Percentiles rank a stretch among this genome's conserved stretches.
Conservation (phyloP, 1,140 invertebrate species). For the Drosophila lacteicornis region DNA sequence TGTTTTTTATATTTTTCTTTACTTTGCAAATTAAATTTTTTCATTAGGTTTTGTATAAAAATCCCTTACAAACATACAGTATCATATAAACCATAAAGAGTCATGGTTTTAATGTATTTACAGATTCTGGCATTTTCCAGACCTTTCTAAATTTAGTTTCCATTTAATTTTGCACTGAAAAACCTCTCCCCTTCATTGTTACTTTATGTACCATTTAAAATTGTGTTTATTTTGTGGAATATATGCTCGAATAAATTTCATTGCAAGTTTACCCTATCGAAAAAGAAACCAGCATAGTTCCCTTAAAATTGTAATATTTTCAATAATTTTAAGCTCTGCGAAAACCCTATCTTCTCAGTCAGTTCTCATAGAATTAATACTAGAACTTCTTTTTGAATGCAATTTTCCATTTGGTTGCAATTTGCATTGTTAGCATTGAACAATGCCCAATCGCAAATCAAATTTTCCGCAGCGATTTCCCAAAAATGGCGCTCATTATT, state of each 20-base stretch:
- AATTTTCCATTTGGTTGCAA: constrained; percentile 14
- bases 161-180: neutral
- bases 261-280: neutral
- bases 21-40: neutral
- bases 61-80: too few species aligned
- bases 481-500: constrained; percentile 32
- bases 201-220: neutral
- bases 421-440: constrained; percentile 33
- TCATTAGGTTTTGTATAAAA: too few species aligned
- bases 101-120: too few species aligned
- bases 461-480: constrained; percentile 29
- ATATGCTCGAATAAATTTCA: constrained; percentile 2
- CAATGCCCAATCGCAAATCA: constrained; percentile 40
- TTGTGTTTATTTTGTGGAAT: neutral
- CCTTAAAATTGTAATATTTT: neutral
- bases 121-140: neutral
- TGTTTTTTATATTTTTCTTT: too few species aligned
- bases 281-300: neutral
- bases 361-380: constrained; percentile 9
- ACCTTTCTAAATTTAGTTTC: neutral
- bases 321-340: neutral
- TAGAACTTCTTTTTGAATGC: constrained; percentile 6
- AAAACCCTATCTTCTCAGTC: neutral
- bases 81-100: too few species aligned
- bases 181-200: neutral